Base-by-base conservation (phyloP, 1,140 invertebrate genomes). In the Cyclina sinensis region DNA sequence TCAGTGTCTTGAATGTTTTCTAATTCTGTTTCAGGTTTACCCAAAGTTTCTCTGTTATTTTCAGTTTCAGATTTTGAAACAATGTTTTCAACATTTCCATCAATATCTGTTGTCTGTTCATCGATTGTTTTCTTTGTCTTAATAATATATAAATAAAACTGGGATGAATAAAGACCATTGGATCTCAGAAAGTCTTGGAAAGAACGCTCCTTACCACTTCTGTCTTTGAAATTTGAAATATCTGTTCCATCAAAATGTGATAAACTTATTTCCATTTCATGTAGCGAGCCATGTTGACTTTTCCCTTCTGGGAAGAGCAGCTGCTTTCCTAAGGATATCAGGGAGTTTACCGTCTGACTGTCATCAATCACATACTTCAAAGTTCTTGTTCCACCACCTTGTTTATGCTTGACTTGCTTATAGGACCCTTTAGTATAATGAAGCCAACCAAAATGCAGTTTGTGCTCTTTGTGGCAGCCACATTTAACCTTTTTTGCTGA, bases 141-240 rank as follows among this genome's bases (percentile, higher is more conserved):
- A 11, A n/a, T 70, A 70, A 48, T 70, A 27, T 70, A 70, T 70
- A 70, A 35, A 27, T 70, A 70, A 27, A n/a, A 27, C 1, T 70
- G 65, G 65, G 65, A 70, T 70, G 65, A 16, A 70, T n/a, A 70
- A 16, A 70, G 18, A n/a, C 65, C 4, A 70, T 70, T n/a, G 18
- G 65, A 70, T 70, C 30, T 70, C 65, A 70, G 30, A 70, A 70
- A 70, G 65, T 70, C 65, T 70, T 24, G 65, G 30, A n/a, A 70
- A 35, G 0, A 70, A 70, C 65, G 30, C 35, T 24, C 65, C 18
- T 70, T 70, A 24, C 65, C 65, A 70, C 30, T 70, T 70, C 65
- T 70, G 46, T 48, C 65, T 70, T 70, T 70, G 35, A 70, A 70
- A 32, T 70, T 35, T 35, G 30, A 32, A n/a, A 70, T 70, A 16